phyloP scores from a whole-genome alignment of 2,113 vertebrate species.

The Amia ocellicauda region DNA sequence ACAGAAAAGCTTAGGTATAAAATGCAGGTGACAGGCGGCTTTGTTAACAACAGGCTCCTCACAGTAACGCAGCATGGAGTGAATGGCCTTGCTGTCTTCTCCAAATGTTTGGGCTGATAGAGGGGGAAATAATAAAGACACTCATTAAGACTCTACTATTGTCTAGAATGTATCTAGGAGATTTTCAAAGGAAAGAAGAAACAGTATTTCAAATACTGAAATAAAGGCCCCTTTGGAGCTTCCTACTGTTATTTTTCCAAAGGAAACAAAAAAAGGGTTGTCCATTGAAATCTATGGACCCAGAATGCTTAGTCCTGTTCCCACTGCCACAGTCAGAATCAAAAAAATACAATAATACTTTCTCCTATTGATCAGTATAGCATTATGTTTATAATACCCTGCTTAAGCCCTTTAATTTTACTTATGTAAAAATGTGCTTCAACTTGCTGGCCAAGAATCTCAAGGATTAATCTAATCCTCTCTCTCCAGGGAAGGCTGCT shows the following conservation, averaged over 20 bases:
- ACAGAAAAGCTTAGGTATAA: not conserved
- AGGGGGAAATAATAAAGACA: constrained; percentile 39
- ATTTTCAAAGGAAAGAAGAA: not conserved
- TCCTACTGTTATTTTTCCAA: not conserved
- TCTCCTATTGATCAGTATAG: too few relatives aligned
- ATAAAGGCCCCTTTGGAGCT: not conserved
- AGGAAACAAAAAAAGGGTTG: not conserved
- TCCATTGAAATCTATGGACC: not conserved
- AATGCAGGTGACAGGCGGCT: not conserved
- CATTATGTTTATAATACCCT: too few relatives aligned
- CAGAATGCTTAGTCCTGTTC: too few relatives aligned
- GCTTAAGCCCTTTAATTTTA: too few relatives aligned
- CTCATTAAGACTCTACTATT: constrained; percentile 33
- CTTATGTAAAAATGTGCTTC: too few relatives aligned
- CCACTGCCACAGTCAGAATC: too few relatives aligned
- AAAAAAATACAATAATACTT: too few relatives aligned
- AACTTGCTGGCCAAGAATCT: too few relatives aligned
- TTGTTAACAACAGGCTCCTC: not conserved
- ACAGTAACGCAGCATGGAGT: not conserved
- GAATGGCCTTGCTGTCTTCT: constrained; percentile 30
- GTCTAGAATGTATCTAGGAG: constrained; percentile 16
- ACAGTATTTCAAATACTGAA: not conserved
- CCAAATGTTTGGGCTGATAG: constrained; percentile 30
- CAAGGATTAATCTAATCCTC: too few relatives aligned
- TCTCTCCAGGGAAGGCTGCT: too few relatives aligned